Evolutionary conservation across 2,797 vertebrate species (phyloP), one percentile per base, ranked within the genome.

Genomic region (Acrossocheilus fasciatus): DNA sequence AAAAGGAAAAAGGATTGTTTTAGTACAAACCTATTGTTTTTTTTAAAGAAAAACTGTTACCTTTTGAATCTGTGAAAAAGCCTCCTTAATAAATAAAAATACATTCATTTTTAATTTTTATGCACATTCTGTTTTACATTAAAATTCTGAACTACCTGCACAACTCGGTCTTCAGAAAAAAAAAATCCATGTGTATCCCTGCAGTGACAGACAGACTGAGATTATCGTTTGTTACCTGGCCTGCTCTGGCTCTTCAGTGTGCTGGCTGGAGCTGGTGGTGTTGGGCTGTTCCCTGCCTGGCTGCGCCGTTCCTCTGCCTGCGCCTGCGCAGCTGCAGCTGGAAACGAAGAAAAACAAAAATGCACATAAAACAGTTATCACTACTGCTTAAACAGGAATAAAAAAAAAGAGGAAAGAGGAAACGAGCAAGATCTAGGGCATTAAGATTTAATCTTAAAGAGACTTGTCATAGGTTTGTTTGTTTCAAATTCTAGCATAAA

Each of bases 261-360:
- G 74, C 15, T 52, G 39, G 81, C 47, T 73, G 88, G 23, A 74
- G 92, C n/a, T 47, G 86, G 70, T 45, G 90, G 90, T 88, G 94
- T 88, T 73, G 95, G 94, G 90, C 94, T 96, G 91, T 92, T 88
- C 15, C 94, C 95, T 80, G 94, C 88, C 89, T 96, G 95, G 93
- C 92, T 97, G 88, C 96, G 96, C 89, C 97, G 96, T 94, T 99
- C 98, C 88, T 98, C 96, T 18, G 96, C 97, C 90, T 97, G 95
- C 30, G 96, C 97, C 89, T 98, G 97, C 75, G 97, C 97, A 81
- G 96, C 96, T 94, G 97, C 97, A 94, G 97, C 98, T 99, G 90
- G 45, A 89, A 89, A 69, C 11, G 23, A 12, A 4, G 86, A 6
- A 85, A 34, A 23, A 69, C 36, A 81, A 70, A 70, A 76, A 78